Evolutionary conservation across 1,140 invertebrate genomes (phyloP).

Genomic region (Cyclina sinensis): DNA sequence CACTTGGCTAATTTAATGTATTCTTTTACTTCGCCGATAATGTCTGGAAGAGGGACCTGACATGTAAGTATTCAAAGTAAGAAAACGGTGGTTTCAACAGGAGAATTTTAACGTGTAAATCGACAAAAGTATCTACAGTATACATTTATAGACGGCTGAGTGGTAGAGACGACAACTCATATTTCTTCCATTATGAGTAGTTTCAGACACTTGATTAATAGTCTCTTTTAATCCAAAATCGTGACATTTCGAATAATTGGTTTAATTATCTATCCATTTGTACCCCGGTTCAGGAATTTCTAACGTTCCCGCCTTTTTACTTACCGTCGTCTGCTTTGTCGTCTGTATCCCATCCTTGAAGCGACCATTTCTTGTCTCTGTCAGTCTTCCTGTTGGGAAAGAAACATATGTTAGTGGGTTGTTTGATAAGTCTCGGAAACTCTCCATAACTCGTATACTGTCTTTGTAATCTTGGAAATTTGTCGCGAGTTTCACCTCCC

Average conservation of each 20-base stretch:
- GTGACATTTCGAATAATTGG: background rate
- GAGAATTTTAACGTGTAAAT: no score
- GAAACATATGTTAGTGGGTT: background rate
- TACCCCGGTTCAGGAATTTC: background rate
- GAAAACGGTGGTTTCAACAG: no score
- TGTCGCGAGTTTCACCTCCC: background rate
- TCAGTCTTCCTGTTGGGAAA: slow-evolving; percentile 51
- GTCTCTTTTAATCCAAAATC: no score
- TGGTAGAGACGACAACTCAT: no score
- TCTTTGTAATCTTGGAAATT: background rate
- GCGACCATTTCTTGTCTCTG: background rate
- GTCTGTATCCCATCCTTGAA: slow-evolving; percentile 41
- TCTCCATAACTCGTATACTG: slow-evolving; percentile 9
- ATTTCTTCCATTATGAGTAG: no score
- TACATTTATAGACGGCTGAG: no score
- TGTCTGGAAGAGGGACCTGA: no score
- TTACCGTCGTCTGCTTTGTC: slow-evolving; percentile 27
- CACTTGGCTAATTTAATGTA: no score
- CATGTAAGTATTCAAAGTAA: no score
- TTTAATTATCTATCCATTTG: background rate
- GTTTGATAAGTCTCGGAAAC: background rate
- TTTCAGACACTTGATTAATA: no score
- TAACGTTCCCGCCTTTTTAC: background rate
- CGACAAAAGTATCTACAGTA: no score
- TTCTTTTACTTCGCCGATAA: no score